Evolutionary conservation across 2,113 vertebrate genomes (phyloP).

Genomic region (Megaleporinus macrocephalus): DNA sequence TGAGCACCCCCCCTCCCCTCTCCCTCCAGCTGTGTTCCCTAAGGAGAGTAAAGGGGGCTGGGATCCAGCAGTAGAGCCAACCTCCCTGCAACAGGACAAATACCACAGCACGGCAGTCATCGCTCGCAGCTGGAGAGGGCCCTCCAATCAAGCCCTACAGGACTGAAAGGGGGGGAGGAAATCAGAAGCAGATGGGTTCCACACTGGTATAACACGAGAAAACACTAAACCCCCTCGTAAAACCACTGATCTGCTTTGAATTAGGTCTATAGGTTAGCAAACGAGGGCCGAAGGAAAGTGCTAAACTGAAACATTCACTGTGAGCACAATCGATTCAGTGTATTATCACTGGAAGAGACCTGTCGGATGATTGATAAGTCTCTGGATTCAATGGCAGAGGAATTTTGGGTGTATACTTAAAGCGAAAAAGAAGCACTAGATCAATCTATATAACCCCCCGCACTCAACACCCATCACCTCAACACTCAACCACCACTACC

Average conservation of each 20-base stretch:
- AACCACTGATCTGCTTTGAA: slow-evolving; percentile 76
- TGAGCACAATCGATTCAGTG: slow-evolving; percentile 22
- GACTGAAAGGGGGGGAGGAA: slow-evolving; percentile 67
- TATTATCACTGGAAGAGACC: slow-evolving; percentile 32
- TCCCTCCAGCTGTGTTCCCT: slow-evolving; percentile 65
- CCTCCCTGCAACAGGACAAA: slow-evolving; percentile 65
- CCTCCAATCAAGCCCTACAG: slow-evolving; percentile 72
- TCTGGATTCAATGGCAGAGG: background rate
- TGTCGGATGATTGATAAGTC: slow-evolving; percentile 38
- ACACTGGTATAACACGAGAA: slow-evolving; percentile 75
- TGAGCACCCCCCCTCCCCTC: slow-evolving; percentile 17
- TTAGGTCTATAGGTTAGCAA: slow-evolving; percentile 70
- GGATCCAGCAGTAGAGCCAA: slow-evolving; percentile 55
- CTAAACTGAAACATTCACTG: slow-evolving; percentile 45
- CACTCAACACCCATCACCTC: too few relatives aligned
- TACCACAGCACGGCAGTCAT: slow-evolving; percentile 67
- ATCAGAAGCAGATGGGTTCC: slow-evolving; percentile 83
- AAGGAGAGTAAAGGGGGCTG: slow-evolving; percentile 48
- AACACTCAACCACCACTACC: too few relatives aligned
- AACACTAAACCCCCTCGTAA: slow-evolving; percentile 69
- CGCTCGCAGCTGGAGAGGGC: slow-evolving; percentile 69
- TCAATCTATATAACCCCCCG: background rate
- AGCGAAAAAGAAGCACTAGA: background rate
- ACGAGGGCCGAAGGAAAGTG: slow-evolving; percentile 49
- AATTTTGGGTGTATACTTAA: background rate